Evolutionary conservation across 2,888 invertebrate species (phyloP).

Genomic region (Lepidochrysops patricia): DNA sequence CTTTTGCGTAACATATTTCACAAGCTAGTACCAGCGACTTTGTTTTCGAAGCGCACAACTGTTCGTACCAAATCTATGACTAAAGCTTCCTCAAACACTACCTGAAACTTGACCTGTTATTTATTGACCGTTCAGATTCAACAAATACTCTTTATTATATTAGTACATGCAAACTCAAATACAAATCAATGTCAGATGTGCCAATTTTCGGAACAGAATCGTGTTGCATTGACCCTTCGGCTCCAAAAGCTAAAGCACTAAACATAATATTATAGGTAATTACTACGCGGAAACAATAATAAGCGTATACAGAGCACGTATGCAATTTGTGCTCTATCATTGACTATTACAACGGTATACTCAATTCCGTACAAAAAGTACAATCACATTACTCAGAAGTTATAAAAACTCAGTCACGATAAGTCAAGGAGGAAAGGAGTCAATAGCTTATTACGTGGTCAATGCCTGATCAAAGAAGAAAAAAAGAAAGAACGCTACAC

Average conservation of each 20-base stretch:
- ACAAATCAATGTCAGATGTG: no score
- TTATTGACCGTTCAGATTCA: no score
- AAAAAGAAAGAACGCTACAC: not conserved
- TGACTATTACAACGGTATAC: slow-evolving; percentile 8
- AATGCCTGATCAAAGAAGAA: not conserved
- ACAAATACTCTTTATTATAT: no score
- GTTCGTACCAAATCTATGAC: no score
- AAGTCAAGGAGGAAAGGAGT: not conserved
- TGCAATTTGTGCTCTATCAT: not conserved
- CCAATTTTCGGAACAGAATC: not conserved
- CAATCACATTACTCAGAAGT: not conserved
- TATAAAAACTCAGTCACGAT: slow-evolving; percentile 10
- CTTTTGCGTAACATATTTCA: no score
- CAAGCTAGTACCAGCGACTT: no score
- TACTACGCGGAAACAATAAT: not conserved
- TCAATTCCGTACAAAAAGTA: slow-evolving; percentile 4
- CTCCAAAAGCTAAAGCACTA: not conserved
- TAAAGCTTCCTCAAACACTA: no score
- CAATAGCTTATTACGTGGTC: not conserved
- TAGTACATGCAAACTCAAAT: no score
- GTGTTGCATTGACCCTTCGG: not conserved
- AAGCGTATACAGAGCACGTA: slow-evolving; percentile 1
- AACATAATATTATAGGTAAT: not conserved
- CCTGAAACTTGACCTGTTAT: no score
- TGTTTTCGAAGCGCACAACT: no score